Percentiles rank a stretch among this genome's conserved stretches.
These are phyloP conservation scores for Molossus alvarezi DNA, from an alignment of 2,797 vertebrate species.

Conservation along the genomic window DNA sequence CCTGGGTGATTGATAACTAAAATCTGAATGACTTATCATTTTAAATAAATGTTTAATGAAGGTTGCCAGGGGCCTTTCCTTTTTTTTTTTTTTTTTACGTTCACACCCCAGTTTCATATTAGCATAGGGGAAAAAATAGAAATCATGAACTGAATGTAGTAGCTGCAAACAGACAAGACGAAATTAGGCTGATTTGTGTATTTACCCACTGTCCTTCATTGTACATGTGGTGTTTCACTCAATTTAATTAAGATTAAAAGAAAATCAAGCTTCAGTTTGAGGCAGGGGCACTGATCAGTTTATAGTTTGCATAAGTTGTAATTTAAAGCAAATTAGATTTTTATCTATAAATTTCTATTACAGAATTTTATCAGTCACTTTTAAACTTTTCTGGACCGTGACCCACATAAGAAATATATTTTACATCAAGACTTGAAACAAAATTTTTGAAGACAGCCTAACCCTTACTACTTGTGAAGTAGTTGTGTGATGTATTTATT, in stretches of 20 bases:
- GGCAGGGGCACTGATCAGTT: neutral
- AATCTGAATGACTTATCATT: conserved; percentile 10
- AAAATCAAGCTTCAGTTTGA: neutral
- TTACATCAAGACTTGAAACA: conserved; percentile 27
- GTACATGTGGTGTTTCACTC: neutral
- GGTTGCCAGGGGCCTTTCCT: neutral
- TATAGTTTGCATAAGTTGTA: conserved; percentile 36
- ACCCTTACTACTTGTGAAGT: neutral
- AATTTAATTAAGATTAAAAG: neutral
- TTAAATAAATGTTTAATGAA: conserved; percentile 18
- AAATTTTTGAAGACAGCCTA: neutral
- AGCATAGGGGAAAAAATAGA: neutral
- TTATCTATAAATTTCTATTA: neutral
- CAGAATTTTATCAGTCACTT: neutral
- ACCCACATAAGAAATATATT: neutral
- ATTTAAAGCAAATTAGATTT: conserved; percentile 33
- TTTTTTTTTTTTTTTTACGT: neutral
- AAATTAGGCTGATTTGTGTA: neutral
- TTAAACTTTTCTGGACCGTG: neutral
- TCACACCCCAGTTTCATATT: neutral
- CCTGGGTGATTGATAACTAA: neutral
- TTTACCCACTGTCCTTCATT: neutral
- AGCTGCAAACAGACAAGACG: neutral
- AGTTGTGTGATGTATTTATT: neutral
- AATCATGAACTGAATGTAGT: neutral